Evolutionary conservation across 1,140 invertebrate genomes (phyloP), one percentile per base, ranked within the genome.

Genomic region (Littorina saxatilis): DNA sequence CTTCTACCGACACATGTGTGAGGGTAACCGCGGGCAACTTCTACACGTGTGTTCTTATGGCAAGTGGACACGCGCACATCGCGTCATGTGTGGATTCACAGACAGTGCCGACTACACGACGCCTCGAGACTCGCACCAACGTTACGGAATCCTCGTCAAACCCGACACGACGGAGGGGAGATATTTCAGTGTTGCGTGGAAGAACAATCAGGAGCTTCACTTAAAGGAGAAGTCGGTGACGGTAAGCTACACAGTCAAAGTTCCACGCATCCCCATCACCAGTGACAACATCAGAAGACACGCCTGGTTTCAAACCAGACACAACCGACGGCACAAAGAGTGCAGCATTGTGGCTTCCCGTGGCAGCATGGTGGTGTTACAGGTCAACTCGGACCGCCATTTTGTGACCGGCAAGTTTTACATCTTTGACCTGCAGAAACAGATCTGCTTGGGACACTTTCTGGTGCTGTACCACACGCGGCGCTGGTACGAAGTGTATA

Each of bases 401-500:
- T 80, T 83, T 47, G 74, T 84, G 5, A 86, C 85, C 7, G 81
- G 87, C 5, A 84, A 86, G 39, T 87, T 89, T 73, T 89, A 87
- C 75, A 82, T 89, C 20, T 52, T 89, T 37, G 86, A 89, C 72
- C 66, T 88, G 40, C 80, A 81, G 20, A 50, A 37, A 15, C 74
- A 83, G 37, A 68, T 76, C 47, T 86, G 86, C 35, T 15, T 84
- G 5, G 86, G 87, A n/a, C 84, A 89, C 81, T 89, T 88, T 83
- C 61, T 87, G 1, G 82, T 88, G 2, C 83, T 83, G 58, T 87
- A 87, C 66, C 82, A 84, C 66, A 82, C 84, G 29, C 83, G 85
- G 1, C 77, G 85, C 20, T 88, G 87, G 88, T 89, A 87, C 52
- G 88, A 89, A 79, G 86, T 87, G 23, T 87, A 89, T 79, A 86